phyloP scores from a whole-genome alignment of 1,140 invertebrate genomes.

The Anastrepha ludens region DNA sequence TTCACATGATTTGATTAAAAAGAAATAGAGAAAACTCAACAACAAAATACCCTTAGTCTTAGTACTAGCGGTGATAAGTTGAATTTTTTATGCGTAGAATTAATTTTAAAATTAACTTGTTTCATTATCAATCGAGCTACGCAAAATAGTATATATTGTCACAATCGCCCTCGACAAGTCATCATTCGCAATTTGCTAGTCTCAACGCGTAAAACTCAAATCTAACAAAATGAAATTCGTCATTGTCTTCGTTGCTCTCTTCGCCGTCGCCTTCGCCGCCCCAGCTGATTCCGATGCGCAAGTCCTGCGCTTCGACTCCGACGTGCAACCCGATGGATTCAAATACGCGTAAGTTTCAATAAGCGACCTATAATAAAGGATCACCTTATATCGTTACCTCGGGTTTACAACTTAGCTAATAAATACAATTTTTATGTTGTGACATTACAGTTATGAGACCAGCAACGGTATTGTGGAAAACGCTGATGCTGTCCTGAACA shows the following conservation, averaged over 20 bases:
- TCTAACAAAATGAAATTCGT: constrained; percentile 60
- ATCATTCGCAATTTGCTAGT: constrained; percentile 58
- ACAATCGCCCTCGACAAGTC: constrained; percentile 12
- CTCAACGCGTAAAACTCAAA: constrained; percentile 18
- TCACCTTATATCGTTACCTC: background rate
- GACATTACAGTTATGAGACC: background rate
- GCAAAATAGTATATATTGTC: constrained; percentile 56
- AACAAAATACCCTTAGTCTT: background rate
- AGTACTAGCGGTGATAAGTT: background rate
- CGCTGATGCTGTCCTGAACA: background rate
- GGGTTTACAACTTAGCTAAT: background rate
- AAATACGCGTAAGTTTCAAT: constrained; percentile 45
- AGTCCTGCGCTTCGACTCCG: constrained; percentile 21
- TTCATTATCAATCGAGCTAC: background rate
- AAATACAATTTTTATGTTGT: background rate
- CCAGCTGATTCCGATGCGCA: constrained; percentile 54
- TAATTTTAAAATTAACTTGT: background rate
- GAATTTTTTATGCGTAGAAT: background rate
- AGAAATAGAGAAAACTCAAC: background rate
- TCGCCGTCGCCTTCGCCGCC: constrained; percentile 66
- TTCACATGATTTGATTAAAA: background rate
- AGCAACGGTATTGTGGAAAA: constrained; percentile 27
- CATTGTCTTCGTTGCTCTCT: constrained; percentile 62
- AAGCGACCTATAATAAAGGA: background rate
- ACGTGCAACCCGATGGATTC: constrained; percentile 4